phyloP scores from a whole-genome alignment of 2,888 invertebrate species.

The Homarus gammarus region DNA sequence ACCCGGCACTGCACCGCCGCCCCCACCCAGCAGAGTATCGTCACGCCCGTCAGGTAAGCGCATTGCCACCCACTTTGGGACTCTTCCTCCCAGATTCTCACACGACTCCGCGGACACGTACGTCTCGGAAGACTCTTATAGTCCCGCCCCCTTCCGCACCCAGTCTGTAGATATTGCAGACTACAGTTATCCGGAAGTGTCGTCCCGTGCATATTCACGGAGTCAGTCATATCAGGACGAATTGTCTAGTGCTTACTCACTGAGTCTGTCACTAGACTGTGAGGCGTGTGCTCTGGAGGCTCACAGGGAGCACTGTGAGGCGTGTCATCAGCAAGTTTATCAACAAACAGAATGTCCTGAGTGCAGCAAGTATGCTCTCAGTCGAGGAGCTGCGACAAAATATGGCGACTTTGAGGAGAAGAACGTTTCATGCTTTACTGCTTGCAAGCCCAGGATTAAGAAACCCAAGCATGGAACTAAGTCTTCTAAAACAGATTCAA shows the following conservation, averaged over 20 bases:
- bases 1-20: slow-evolving; percentile 53
- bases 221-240: slow-evolving; percentile 5
- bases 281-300: slow-evolving; percentile 51
- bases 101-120: background rate
- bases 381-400: slow-evolving; percentile 21
- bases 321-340: slow-evolving; percentile 33
- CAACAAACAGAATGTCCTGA: slow-evolving; percentile 21
- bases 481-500: slow-evolving; percentile 14
- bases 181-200: background rate
- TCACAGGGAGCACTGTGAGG: slow-evolving; percentile 34
- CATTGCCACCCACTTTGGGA: slow-evolving; percentile 32
- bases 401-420: background rate
- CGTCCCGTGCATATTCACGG: background rate
- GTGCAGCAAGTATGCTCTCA: slow-evolving; percentile 29
- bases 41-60: slow-evolving; percentile 64
- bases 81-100: slow-evolving; percentile 54
- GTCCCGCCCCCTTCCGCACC: background rate
- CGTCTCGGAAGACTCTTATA: slow-evolving; percentile 18
- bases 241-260: background rate
- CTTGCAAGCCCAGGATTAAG: slow-evolving; percentile 47
- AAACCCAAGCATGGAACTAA: background rate
- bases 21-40: slow-evolving; percentile 56
- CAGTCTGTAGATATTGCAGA: slow-evolving; percentile 20
- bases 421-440: slow-evolving; percentile 60
- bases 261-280: slow-evolving; percentile 40